Percentiles rank a stretch among this genome's conserved stretches.
phyloP scores from a whole-genome alignment of 2,113 vertebrate species.

The Genyomyrus donnyi region DNA sequence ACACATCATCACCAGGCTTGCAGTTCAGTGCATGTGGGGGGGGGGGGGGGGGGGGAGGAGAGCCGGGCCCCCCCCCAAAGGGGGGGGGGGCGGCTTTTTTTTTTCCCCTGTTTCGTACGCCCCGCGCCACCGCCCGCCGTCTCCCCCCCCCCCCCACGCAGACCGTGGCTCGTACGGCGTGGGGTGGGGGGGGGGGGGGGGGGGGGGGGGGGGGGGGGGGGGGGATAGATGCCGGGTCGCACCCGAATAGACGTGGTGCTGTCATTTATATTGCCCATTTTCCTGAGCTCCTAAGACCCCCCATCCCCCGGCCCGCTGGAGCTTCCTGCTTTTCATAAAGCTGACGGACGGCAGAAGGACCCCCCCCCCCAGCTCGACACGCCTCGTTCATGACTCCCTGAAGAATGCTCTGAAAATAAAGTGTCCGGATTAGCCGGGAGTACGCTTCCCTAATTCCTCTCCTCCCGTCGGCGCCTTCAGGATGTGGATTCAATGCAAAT shows the following conservation, averaged over 20 bases:
- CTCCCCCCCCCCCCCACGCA: too few relatives aligned
- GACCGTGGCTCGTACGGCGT: too few relatives aligned
- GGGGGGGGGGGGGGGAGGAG: constrained; percentile 10
- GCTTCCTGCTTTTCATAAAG: constrained; percentile 64
- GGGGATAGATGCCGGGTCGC: constrained; percentile 41
- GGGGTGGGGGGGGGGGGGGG: too few relatives aligned
- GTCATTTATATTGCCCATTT: constrained; percentile 65
- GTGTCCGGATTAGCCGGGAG: constrained; percentile 47
- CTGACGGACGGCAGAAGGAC: constrained; percentile 63
- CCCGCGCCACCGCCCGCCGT: too few relatives aligned
- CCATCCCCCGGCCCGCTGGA: constrained; percentile 45
- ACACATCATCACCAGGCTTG: not conserved
- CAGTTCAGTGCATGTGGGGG: constrained; percentile 34
- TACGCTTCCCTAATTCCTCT: constrained; percentile 44
- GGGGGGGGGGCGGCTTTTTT: too few relatives aligned
- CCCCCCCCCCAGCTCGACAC: constrained; percentile 46
- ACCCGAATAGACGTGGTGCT: constrained; percentile 54
- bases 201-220: too few relatives aligned
- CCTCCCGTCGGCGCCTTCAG: constrained; percentile 40
- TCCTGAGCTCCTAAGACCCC: constrained; percentile 58
- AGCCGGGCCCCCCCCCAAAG: too few relatives aligned
- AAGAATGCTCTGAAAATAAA: constrained; percentile 43
- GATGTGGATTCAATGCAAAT: constrained; percentile 42
- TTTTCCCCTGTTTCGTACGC: too few relatives aligned
- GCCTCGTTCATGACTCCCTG: constrained; percentile 48